Conservation (phyloP, 2,888 invertebrate genomes). For the Acanthosepion pharaonis region DNA sequence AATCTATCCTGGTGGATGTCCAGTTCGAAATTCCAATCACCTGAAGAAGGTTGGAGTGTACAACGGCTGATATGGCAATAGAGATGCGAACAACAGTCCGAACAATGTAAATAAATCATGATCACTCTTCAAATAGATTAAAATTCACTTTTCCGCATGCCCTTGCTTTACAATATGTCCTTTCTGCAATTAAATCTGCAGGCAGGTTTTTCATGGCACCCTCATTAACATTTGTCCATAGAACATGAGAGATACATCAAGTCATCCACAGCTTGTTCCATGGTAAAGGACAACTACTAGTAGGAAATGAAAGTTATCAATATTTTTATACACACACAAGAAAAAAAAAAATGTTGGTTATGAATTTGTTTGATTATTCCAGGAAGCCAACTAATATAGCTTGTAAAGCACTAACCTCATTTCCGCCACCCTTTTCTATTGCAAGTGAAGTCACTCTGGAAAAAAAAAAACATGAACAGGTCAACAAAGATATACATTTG, state of each 20-base stretch:
- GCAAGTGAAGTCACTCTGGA: slow-evolving; percentile 63
- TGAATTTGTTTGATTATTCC: not conserved
- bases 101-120: no score
- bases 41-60: no score
- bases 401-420: slow-evolving; percentile 61
- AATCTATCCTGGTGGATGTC: no score
- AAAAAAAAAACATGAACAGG: slow-evolving; percentile 49
- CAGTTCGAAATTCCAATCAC: no score
- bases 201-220: not conserved
- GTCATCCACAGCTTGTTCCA: no score
- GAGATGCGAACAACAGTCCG: no score
- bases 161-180: not conserved
- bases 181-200: not conserved
- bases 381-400: not conserved
- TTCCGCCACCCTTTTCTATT: slow-evolving; percentile 57
- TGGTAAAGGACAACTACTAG: not conserved
- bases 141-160: not conserved
- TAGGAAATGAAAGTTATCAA: not conserved
- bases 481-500: not conserved
- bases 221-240: no score
- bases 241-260: no score
- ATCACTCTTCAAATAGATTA: no score
- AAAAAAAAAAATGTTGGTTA: not conserved
- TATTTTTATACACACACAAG: not conserved
- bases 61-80: no score